Percentiles rank a stretch among this genome's conserved stretches.
Conservation (phyloP, 1,140 invertebrate species). For the Drosophila sp. region DNA sequence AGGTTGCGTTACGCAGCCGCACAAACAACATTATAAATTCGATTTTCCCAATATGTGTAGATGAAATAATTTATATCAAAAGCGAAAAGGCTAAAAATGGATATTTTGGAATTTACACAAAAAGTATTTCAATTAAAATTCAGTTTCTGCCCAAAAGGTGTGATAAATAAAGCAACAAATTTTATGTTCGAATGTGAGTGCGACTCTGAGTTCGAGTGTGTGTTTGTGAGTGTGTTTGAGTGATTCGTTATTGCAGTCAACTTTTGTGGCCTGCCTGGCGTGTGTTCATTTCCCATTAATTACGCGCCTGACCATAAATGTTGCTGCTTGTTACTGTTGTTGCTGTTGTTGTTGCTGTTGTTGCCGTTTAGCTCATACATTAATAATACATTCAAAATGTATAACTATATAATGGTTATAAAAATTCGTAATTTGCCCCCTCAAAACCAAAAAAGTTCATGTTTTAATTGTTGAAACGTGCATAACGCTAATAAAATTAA, state of each 20-base stretch:
- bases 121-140: constrained; percentile 70
- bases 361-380: constrained; percentile 37
- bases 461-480: constrained; percentile 57
- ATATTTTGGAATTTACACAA: constrained; percentile 57
- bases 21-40: constrained; percentile 46
- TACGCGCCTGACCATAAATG: constrained; percentile 47
- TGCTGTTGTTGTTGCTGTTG: neutral
- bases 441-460: constrained; percentile 50
- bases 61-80: constrained; percentile 50
- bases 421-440: constrained; percentile 59
- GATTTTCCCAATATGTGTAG: constrained; percentile 49
- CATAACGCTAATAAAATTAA: constrained; percentile 60
- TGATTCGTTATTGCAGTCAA: constrained; percentile 60
- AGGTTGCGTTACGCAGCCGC: constrained; percentile 77
- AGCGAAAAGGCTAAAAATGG: constrained; percentile 45
- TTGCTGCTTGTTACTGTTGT: constrained; percentile 25
- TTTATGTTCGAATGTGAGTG: neutral
- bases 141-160: constrained; percentile 49
- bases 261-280: constrained; percentile 49
- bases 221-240: constrained; percentile 18
- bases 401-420: constrained; percentile 61
- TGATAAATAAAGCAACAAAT: constrained; percentile 58
- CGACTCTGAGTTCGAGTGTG: constrained; percentile 14
- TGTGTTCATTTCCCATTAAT: constrained; percentile 68
- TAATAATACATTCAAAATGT: constrained; percentile 69